Base-by-base conservation (phyloP, 2,888 invertebrate genomes). In the Amiota communis region DNA sequence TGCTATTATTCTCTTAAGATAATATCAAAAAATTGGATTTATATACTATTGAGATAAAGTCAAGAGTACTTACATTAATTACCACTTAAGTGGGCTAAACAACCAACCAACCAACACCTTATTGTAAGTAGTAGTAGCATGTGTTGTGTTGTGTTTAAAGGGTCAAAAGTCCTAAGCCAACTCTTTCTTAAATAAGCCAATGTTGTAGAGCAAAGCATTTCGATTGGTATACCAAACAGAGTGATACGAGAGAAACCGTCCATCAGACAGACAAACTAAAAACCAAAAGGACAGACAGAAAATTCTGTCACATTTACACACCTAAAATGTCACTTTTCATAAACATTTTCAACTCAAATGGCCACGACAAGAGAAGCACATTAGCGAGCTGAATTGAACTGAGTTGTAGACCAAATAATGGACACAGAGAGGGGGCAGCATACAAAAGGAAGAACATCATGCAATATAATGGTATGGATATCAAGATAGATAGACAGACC, bases 311-410 rank as follows among this genome's bases (percentile, higher is more conserved):
- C 82, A 82, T 78, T 84, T 86, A 82, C 87, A 87, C 86, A 87
- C 86, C 86, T 84, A 81, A 83, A 86, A 86, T 83, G 85, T 85
- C 86, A 86, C 80, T 78, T 86, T 80, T 80, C 80, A 86, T 75
- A 81, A 80, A 82, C 74, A 75, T 74, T 81, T 78, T 70, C 67
- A 70, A 70, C 63, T 72, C 64, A 65, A 73, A 73, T 76, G 81
- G 74, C 78, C 73, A 76, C 78, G 80, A 88, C 88, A 88, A 81
- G 82, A 80, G 86, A 88, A 88, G 84, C 88, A 83, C 85, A 87
- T 86, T 87, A 86, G 81, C 82, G 81, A 36, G 36, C 78, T 69
- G 80, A 59, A 77, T 75, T 76, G 36, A 36, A 36, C 36, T 36
- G 36, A 36, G 8, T 6, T 36, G 36, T 36, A 36, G 36, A 36